phyloP scores from a whole-genome alignment of 2,113 vertebrate genomes.

The Oncorhynchus mykiss region DNA sequence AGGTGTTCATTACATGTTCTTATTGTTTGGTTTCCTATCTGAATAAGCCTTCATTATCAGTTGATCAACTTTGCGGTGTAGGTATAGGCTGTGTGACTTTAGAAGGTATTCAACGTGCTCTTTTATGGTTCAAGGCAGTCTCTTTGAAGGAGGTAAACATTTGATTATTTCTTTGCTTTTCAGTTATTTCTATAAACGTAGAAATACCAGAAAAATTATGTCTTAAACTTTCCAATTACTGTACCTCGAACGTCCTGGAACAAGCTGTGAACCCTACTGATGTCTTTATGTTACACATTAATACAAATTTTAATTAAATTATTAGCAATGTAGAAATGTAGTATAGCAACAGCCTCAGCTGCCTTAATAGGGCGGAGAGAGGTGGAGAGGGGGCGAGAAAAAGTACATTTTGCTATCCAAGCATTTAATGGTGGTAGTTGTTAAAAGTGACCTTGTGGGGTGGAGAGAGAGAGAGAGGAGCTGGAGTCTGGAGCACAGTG shows the following conservation, averaged over 20 bases:
- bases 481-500: no score
- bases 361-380: not conserved
- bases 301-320: no score
- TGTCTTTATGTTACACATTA: no score
- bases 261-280: no score
- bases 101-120: not conserved
- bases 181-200: not conserved
- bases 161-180: not conserved
- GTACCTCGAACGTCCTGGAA: no score
- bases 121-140: slow-evolving; percentile 5
- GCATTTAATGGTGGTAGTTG: slow-evolving; percentile 86
- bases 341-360: not conserved
- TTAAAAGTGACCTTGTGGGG: slow-evolving; percentile 98
- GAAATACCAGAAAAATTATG: not conserved
- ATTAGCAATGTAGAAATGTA: no score
- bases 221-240: not conserved
- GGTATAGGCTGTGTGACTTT: not conserved
- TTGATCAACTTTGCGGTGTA: not conserved
- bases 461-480: slow-evolving; percentile 57
- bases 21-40: not conserved
- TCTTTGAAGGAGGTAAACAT: not conserved
- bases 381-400: slow-evolving; percentile 37
- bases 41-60: not conserved
- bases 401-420: slow-evolving; percentile 84
- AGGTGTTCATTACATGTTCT: not conserved